Percentiles rank a stretch among this genome's conserved stretches.
Evolutionary conservation across 53 echinoderm and acorn worm genomes (phyloP).

Genomic region (Crossaster papposus): DNA sequence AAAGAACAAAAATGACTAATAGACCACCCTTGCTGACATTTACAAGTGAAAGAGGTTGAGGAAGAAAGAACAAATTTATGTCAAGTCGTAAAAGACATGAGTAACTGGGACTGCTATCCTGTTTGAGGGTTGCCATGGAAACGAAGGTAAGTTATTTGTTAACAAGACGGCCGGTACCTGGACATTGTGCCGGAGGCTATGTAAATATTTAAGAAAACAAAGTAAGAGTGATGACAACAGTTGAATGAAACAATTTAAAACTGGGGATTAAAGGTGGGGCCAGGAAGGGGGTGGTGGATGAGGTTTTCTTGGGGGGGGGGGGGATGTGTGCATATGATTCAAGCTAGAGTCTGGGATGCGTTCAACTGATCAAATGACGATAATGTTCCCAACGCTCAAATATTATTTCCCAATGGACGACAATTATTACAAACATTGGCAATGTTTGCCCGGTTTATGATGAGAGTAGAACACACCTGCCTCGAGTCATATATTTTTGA

Average conservation of each 20-base stretch:
- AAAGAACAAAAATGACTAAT: conserved; percentile 1
- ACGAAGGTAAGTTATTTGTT: neutral
- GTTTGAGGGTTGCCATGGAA: neutral
- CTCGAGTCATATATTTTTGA: neutral
- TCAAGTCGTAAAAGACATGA: conserved; percentile 7
- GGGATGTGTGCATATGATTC: neutral
- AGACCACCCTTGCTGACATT: neutral
- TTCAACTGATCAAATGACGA: no score
- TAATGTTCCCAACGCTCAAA: no score
- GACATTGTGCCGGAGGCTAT: neutral
- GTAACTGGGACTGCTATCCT: conserved; percentile 4
- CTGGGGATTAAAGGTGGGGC: neutral
- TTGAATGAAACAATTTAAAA: neutral
- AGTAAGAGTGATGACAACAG: neutral
- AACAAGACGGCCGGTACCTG: neutral
- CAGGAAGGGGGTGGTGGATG: neutral
- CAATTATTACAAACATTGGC: no score
- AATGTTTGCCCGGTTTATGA: neutral
- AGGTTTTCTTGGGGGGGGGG: neutral
- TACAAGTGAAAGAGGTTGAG: neutral
- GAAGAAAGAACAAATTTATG: neutral
- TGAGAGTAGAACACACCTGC: neutral
- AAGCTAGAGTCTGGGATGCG: no score
- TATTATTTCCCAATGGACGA: no score
- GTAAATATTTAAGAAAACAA: neutral